Base-by-base conservation (phyloP, 1,140 invertebrate species). In the Drosophila novamexicana region DNA sequence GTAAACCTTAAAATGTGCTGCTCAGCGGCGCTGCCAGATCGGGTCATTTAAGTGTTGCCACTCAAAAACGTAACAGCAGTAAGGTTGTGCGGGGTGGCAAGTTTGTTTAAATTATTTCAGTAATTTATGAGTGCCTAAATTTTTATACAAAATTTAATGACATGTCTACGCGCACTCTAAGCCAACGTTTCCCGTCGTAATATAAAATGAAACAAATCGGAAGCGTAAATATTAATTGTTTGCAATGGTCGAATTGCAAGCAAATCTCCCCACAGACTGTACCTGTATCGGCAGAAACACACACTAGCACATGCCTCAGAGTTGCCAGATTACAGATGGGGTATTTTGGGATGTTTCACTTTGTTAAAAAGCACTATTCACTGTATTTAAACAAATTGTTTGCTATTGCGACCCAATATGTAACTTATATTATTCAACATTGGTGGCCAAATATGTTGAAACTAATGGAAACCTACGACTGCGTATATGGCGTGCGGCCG, bases 1-100 rank as follows among this genome's bases (percentile, higher is more conserved):
- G 84, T 88, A 89, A 88, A 88, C 83, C 83, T 75, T 45, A 68
- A 83, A 88, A 83, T 88, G 83, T 80, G 83, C 73, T 89, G 63
- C 34, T 14, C 3, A n/a, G 4, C 57, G 22, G 49, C 1, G 6
- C 29, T 74, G 65, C 71, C 71, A 69, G 71, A 68, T 36, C 12
- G 9, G n/a, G n/a, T 40, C 7, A n/a, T 16, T 2, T 5, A 1
- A 40, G 42, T 7, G 54, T 65, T 71, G 61, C 73, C 73, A 75
- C 37, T 36, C 6, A 36, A 36, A 14, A 14, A 16, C 6, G 42
- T n/a, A 40, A 39, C 9, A 42, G 16, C 32, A 12, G 2, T 3
- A 22, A 22, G 1, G 32, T 58, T 47, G 6, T 32, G 5, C 16
- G 22, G 10, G 44, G 58, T 70, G 67, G 72, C 52, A 70, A 52